Evolutionary conservation across 2,113 vertebrate species (phyloP).

Genomic region (Barnardius zonarius): DNA sequence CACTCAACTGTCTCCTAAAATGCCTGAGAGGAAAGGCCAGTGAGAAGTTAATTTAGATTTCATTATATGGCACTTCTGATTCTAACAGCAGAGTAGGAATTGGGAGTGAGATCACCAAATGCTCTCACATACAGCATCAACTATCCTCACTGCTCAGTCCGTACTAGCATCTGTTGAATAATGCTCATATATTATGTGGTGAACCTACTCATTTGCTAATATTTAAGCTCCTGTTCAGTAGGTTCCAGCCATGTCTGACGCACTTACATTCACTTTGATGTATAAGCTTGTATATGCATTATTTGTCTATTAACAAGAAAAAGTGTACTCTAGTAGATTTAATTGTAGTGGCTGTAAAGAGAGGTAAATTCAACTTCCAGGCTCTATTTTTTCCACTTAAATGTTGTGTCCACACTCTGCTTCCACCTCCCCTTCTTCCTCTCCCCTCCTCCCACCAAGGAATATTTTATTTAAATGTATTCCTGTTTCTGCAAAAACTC

Average conservation of each 20-base stretch:
- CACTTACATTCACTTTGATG: background rate
- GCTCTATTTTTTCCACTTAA: background rate
- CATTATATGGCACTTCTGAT: background rate
- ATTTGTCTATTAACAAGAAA: background rate
- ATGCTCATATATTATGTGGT: background rate
- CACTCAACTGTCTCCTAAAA: background rate
- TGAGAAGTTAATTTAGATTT: background rate
- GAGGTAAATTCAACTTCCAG: background rate
- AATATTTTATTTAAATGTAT: background rate
- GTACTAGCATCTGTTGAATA: background rate
- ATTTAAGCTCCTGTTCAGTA: background rate
- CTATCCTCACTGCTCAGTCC: background rate
- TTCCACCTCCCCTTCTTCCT: background rate
- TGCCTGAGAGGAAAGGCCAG: background rate
- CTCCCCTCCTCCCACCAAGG: accelerated
- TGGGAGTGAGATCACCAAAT: background rate
- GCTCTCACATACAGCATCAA: background rate
- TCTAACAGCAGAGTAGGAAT: background rate
- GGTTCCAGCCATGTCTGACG: background rate
- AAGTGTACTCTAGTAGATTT: background rate
- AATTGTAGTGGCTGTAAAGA: background rate
- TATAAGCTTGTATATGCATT: background rate
- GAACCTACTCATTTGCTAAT: background rate
- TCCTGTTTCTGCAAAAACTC: background rate
- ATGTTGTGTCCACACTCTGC: background rate